Evolutionary conservation across 2,113 vertebrate genomes (phyloP).

Genomic region (Eudyptes chrysolophus): DNA sequence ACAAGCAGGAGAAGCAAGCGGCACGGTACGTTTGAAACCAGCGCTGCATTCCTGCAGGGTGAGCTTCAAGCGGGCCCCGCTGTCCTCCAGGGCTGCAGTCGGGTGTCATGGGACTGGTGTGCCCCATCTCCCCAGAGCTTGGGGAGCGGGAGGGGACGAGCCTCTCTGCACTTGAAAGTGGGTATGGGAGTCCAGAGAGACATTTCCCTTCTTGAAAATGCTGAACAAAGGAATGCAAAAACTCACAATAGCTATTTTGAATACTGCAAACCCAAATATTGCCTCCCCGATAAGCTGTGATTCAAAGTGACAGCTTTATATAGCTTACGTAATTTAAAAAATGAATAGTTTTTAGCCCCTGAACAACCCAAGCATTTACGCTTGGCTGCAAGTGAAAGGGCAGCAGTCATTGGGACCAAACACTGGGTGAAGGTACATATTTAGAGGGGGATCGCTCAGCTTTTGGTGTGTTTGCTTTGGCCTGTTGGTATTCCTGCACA

Average conservation of each 20-base stretch:
- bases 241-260: constrained; percentile 30
- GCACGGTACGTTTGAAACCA: neutral
- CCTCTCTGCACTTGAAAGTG: neutral
- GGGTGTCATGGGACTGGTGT: neutral
- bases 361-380: neutral
- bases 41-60: neutral
- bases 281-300: neutral
- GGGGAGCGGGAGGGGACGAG: fast-evolving
- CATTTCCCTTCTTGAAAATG: neutral
- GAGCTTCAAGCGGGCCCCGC: neutral
- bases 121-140: neutral
- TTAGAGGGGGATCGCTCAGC: neutral
- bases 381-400: neutral
- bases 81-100: neutral
- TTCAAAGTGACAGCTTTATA: constrained; percentile 14
- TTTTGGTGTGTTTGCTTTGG: neutral
- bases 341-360: neutral
- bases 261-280: constrained; percentile 33
- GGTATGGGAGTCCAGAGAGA: neutral
- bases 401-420: neutral
- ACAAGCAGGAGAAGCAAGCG: constrained; percentile 6
- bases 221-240: constrained; percentile 53
- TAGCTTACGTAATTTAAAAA: neutral
- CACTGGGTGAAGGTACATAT: neutral
- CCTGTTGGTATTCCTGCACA: neutral